Base-by-base conservation (phyloP, 2,888 invertebrate species). In the Gandaritis pyraliata region DNA sequence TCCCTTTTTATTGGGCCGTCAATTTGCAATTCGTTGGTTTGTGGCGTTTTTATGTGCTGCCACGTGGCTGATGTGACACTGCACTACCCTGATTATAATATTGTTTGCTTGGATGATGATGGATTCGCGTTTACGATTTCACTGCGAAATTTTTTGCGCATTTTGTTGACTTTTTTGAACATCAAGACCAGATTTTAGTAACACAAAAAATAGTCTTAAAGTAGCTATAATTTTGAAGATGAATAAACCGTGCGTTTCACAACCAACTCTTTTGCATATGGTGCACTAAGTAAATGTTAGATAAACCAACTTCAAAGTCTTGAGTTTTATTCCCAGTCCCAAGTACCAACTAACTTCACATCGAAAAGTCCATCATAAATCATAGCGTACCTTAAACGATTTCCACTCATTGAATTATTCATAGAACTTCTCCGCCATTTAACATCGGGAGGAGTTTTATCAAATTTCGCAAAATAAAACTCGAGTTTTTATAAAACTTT, bases 31-130 rank as follows among this genome's bases (percentile, higher is more conserved):
- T 69, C 70, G 74, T 70, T 55, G 70, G 73, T 80, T 80, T 75
- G 78, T 77, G 67, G 77, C 74, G 61, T 52, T 80, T 83, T 81
- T 81, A 83, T 73, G 63, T 69, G 74, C 75, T 76, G 72, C 73
- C 81, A 82, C 82, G 81, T 81, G 68, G 67, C 58, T 75, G 80
- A 84, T 83, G 83, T 75, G 65, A 47, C 73, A 71, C 69, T 81
- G 83, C 84, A 83, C 82, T 85, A 71, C 62, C 61, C 60, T 65
- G 54, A 67, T 71, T 70, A 68, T 69, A 64, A 70, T 67, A 72
- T 63, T 72, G 65, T 72, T 70, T 71, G 68, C 70, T 61, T 68
- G 55, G 51, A 59, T 59, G 59, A 43, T 41, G 63, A 51, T 59
- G 55, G 58, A 39, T 58, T 58, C 49, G 59, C 2, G 53, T 41